Evolutionary conservation across 2,888 invertebrate species (phyloP).

Genomic region (Synergus gifuensis): DNA sequence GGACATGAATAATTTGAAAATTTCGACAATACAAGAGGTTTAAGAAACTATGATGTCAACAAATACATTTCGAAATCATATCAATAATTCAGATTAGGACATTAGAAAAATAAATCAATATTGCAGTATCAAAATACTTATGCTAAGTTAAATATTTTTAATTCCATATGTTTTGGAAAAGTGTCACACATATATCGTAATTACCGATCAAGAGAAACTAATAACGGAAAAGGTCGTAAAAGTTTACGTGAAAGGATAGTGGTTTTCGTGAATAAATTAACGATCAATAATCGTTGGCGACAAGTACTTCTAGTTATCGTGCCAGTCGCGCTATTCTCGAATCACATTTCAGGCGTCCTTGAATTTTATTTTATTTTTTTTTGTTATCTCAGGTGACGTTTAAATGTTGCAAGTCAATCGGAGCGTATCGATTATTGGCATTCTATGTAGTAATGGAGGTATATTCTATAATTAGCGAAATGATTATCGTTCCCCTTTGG

Average conservation of each 20-base stretch:
- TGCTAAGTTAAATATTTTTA: too few relatives aligned
- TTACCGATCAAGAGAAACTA: not conserved
- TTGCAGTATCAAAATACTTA: too few relatives aligned
- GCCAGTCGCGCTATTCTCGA: constrained; percentile 48
- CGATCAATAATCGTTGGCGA: constrained; percentile 52
- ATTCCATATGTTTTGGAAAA: not conserved
- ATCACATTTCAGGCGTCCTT: constrained; percentile 53
- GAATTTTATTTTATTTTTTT: constrained; percentile 49
- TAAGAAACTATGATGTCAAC: too few relatives aligned
- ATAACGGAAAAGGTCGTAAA: constrained; percentile 3
- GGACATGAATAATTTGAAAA: not conserved
- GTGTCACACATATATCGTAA: not conserved
- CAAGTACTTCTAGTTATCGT: constrained; percentile 18
- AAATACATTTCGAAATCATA: too few relatives aligned
- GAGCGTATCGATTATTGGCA: constrained; percentile 45
- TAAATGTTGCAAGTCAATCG: constrained; percentile 45
- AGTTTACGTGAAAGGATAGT: constrained; percentile 41
- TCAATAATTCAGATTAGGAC: too few relatives aligned
- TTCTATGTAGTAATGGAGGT: constrained; percentile 11
- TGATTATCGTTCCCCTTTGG: constrained; percentile 36
- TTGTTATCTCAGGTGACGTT: constrained; percentile 3
- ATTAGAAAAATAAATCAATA: too few relatives aligned
- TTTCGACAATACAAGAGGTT: too few relatives aligned
- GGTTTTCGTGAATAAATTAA: constrained; percentile 51
- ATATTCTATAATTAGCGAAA: constrained; percentile 41